Conservation (phyloP, 2,113 vertebrate genomes). For the Anser cygnoides region DNA sequence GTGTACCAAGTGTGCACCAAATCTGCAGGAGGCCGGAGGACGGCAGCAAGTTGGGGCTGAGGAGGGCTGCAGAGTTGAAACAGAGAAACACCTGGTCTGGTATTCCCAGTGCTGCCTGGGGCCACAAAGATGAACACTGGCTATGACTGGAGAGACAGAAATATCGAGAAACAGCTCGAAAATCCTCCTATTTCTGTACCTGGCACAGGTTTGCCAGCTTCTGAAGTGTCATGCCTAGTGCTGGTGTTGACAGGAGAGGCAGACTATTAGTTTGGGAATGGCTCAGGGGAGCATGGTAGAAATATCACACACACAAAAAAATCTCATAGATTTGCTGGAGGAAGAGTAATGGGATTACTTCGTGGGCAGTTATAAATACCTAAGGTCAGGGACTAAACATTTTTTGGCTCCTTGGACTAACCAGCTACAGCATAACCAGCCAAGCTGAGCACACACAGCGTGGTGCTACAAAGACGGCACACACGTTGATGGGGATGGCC, state of each 20-base stretch:
- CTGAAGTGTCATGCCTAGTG: neutral
- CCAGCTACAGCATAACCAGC: accelerated
- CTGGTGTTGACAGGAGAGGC: neutral
- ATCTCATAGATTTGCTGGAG: neutral
- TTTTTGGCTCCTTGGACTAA: neutral
- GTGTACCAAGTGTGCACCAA: too few relatives aligned
- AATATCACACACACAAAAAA: neutral
- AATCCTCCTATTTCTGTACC: neutral
- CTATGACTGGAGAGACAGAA: neutral
- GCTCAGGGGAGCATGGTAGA: neutral
- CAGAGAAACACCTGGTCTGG: neutral
- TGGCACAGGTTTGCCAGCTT: neutral
- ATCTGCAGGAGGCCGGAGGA: too few relatives aligned
- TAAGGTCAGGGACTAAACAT: neutral
- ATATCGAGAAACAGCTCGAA: neutral
- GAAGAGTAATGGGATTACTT: neutral
- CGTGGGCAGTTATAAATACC: neutral
- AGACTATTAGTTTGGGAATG: neutral
- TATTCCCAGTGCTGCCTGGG: accelerated
- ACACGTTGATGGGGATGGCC: accelerated
- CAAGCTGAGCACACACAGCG: accelerated
- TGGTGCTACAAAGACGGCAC: neutral
- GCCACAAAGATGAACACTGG: too few relatives aligned
- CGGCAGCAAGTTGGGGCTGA: neutral
- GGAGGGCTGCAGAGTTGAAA: neutral